Conservation (phyloP, 2,797 vertebrate genomes). For the Poecile montanus region DNA sequence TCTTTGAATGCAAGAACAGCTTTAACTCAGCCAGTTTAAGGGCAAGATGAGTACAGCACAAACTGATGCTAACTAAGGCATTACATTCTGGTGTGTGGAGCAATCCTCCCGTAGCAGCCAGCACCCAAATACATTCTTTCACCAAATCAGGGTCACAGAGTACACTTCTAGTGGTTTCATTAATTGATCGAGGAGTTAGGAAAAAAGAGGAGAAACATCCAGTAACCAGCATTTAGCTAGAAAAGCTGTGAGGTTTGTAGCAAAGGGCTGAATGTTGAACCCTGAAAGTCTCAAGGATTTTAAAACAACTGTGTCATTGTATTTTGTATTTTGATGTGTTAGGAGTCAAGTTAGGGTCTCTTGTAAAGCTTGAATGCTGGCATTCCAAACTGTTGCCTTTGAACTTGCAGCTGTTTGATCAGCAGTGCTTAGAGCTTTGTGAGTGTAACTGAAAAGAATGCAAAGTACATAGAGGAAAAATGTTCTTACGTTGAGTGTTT, state of each 20-base stretch:
- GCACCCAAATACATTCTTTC: background rate
- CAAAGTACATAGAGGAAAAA: background rate
- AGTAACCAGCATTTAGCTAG: background rate
- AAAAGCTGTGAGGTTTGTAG: background rate
- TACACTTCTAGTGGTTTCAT: background rate
- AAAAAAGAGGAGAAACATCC: background rate
- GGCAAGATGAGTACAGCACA: background rate
- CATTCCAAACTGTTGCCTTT: background rate
- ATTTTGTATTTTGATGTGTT: background rate
- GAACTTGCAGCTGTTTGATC: background rate
- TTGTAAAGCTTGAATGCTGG: background rate
- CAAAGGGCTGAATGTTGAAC: background rate
- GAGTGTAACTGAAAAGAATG: background rate
- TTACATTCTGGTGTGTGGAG: background rate
- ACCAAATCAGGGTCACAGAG: background rate
- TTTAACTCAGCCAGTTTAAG: background rate
- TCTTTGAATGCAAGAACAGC: background rate
- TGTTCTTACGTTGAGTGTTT: background rate
- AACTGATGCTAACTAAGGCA: background rate
- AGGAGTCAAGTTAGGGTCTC: background rate
- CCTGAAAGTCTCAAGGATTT: background rate
- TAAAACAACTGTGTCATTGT: background rate
- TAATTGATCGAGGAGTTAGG: background rate
- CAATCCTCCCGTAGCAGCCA: background rate
- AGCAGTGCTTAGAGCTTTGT: background rate